Percentiles rank a stretch among this genome's conserved stretches.
Evolutionary conservation across 2,888 invertebrate genomes (phyloP).

Genomic region (Chrysopilus asiliformis): DNA sequence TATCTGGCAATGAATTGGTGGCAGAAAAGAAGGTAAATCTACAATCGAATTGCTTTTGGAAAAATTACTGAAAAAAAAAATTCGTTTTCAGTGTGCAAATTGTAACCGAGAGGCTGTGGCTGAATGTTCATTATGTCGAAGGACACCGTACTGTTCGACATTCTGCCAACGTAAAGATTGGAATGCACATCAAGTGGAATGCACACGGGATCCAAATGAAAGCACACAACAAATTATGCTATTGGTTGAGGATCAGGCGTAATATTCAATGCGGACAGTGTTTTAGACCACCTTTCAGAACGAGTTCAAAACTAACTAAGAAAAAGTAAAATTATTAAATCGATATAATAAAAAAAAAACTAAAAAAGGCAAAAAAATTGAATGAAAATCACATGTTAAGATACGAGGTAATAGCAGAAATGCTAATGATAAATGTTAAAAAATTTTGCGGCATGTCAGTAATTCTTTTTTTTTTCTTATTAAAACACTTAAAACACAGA

Average conservation of each 20-base stretch:
- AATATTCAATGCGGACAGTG: constrained; percentile 15
- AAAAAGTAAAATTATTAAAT: no score
- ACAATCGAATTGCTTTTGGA: neutral
- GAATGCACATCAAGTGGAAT: constrained; percentile 75
- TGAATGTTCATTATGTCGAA: constrained; percentile 73
- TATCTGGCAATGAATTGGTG: constrained; percentile 42
- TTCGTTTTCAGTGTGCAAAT: constrained; percentile 58
- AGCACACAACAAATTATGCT: constrained; percentile 72
- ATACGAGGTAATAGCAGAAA: no score
- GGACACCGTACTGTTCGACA: constrained; percentile 78
- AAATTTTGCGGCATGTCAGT: no score
- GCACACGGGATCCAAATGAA: constrained; percentile 56
- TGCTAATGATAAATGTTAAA: no score
- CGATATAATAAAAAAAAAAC: no score
- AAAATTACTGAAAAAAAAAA: neutral
- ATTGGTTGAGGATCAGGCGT: constrained; percentile 60
- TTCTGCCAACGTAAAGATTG: constrained; percentile 86
- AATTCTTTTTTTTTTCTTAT: no score
- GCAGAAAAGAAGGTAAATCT: constrained; percentile 49
- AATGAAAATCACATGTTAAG: no score
- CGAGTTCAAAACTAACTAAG: neutral
- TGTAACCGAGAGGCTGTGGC: constrained; percentile 79
- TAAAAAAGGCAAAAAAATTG: no score
- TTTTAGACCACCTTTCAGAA: neutral
- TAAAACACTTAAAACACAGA: no score